These are phyloP conservation scores for Sesamia nonagrioides DNA, from an alignment of 1,140 invertebrate species.

Conservation along the genomic window DNA sequence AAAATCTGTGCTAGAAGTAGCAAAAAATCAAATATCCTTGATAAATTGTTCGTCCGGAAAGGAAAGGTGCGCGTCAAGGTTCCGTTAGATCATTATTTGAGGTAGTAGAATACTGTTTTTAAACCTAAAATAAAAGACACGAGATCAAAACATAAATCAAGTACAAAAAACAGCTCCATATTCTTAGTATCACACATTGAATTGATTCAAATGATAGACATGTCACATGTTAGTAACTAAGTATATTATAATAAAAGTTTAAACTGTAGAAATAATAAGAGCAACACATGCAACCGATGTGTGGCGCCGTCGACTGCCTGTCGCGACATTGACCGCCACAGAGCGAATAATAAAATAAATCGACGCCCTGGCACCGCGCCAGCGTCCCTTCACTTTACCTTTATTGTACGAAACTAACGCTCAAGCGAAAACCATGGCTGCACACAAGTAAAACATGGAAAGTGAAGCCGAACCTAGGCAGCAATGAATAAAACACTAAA, in stretches of 20 bases:
- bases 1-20: constrained; percentile 16
- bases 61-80: constrained; percentile 37
- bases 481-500: constrained; percentile 53
- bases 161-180: background rate
- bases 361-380: constrained; percentile 78
- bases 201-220: constrained; percentile 26
- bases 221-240: constrained; percentile 19
- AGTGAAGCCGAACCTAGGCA: constrained; percentile 56
- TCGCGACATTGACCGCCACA: constrained; percentile 85
- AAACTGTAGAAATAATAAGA: constrained; percentile 71
- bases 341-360: constrained; percentile 83
- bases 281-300: constrained; percentile 74
- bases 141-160: background rate
- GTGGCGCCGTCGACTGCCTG: constrained; percentile 66
- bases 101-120: constrained; percentile 2
- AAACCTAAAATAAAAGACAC: background rate
- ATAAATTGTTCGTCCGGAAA: constrained; percentile 41
- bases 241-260: constrained; percentile 40
- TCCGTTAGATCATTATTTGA: constrained; percentile 36
- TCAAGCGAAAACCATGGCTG: constrained; percentile 58
- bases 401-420: constrained; percentile 60
- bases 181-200: background rate
- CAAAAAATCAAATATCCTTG: constrained; percentile 44
- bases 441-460: constrained; percentile 45
- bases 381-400: constrained; percentile 80